Evolutionary conservation across 2,888 invertebrate genomes (phyloP).

Genomic region (Ischnura elegans): DNA sequence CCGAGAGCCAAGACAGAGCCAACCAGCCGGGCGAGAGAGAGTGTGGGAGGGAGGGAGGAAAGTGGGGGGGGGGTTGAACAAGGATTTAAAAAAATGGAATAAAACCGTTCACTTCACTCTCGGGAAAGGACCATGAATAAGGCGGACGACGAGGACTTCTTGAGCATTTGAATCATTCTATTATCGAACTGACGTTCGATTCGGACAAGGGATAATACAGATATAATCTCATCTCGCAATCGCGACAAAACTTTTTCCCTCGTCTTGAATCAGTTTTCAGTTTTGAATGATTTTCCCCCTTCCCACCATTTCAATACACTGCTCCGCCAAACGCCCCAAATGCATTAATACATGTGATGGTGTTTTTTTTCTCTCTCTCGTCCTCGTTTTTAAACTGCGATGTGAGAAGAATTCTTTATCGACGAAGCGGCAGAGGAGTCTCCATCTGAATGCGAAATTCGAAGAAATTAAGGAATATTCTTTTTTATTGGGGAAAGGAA

Average conservation of each 20-base stretch:
- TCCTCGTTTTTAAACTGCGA: conserved; percentile 12
- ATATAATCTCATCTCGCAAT: conserved; percentile 59
- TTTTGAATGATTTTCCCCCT: background rate
- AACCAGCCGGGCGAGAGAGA: background rate
- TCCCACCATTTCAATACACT: background rate
- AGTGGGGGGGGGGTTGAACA: background rate
- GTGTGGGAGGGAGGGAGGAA: background rate
- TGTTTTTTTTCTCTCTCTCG: background rate
- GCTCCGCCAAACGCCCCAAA: background rate
- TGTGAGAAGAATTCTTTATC: background rate
- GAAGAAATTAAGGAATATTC: background rate
- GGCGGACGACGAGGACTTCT: background rate
- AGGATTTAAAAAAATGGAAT: background rate
- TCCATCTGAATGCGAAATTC: conserved; percentile 36
- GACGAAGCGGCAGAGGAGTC: background rate
- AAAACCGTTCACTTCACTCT: background rate
- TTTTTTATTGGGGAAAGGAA: background rate
- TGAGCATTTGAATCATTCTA: conserved; percentile 47
- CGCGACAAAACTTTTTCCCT: conserved; percentile 5
- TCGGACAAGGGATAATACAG: conserved; percentile 47
- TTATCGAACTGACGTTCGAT: conserved; percentile 55
- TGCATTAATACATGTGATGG: background rate
- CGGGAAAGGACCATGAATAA: background rate
- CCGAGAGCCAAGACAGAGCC: background rate
- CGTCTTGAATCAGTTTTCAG: conserved; percentile 28